Conservation (phyloP, 1,140 invertebrate species). For the Artemia franciscana region DNA sequence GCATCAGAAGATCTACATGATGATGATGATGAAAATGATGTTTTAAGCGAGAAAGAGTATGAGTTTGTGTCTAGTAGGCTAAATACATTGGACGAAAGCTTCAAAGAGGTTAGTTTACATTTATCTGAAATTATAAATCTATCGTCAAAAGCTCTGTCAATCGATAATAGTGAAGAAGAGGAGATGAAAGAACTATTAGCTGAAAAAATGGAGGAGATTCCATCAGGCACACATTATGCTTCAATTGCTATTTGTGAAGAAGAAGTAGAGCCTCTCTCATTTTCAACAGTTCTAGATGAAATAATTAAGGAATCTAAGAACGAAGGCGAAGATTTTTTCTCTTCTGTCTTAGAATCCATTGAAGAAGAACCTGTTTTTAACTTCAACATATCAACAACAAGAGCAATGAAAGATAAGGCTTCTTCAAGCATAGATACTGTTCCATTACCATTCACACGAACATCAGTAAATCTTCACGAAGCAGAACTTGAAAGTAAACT, state of each 20-base stretch:
- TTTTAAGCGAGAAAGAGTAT: too few species aligned
- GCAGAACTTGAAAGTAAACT: neutral
- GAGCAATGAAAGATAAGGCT: too few species aligned
- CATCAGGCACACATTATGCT: neutral
- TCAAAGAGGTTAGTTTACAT: neutral
- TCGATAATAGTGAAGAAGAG: neutral
- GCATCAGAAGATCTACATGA: neutral
- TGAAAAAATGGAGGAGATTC: neutral
- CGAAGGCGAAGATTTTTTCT: neutral
- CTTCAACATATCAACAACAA: too few species aligned
- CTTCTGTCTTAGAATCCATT: neutral
- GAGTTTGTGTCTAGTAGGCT: too few species aligned
- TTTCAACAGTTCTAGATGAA: neutral
- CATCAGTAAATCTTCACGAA: neutral
- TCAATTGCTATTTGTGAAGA: neutral
- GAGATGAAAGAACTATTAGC: neutral
- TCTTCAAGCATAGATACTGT: too few species aligned
- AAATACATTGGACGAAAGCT: neutral
- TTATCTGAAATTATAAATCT: neutral
- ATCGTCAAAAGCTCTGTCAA: neutral
- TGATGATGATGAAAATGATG: neutral
- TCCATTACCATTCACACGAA: too few species aligned
- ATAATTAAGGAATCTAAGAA: neutral
- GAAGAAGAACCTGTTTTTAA: neutral
- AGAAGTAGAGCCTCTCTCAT: neutral